A percentile compares a stretch with the other conserved stretches of the same genome.
These are phyloP conservation scores for Lutjanus argentimaculatus DNA, from an alignment of 2,797 vertebrate genomes.

Conservation along the genomic window DNA sequence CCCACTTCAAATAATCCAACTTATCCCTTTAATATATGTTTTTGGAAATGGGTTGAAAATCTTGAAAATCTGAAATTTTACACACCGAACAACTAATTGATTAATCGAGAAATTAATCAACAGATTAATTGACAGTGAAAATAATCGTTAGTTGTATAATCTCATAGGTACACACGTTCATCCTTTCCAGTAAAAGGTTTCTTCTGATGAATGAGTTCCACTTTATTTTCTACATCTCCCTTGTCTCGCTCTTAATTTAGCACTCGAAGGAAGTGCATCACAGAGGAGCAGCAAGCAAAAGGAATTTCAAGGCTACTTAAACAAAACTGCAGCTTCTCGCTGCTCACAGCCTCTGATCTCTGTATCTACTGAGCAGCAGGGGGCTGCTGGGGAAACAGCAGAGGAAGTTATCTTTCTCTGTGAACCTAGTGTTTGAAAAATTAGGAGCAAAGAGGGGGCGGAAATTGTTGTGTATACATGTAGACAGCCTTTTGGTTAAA, in stretches of 20 bases:
- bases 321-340: slow-evolving; percentile 57
- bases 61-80: no score
- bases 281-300: slow-evolving; percentile 65
- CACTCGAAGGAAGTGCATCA: slow-evolving; percentile 62
- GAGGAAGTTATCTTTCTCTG: slow-evolving; percentile 48
- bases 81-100: no score
- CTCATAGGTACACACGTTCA: background rate
- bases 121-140: no score
- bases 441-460: slow-evolving; percentile 17
- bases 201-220: slow-evolving; percentile 47
- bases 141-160: background rate
- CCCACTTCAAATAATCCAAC: background rate
- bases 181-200: background rate
- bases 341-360: slow-evolving; percentile 69
- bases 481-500: slow-evolving; percentile 9
- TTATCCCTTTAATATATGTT: no score
- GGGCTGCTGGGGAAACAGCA: slow-evolving; percentile 39
- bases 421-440: slow-evolving; percentile 51
- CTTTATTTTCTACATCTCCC: slow-evolving; percentile 46
- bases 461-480: slow-evolving; percentile 17
- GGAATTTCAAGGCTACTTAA: slow-evolving; percentile 73
- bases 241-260: slow-evolving; percentile 59
- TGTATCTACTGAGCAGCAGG: slow-evolving; percentile 28
- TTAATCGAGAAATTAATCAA: no score
- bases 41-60: no score